These are phyloP conservation scores for Hypomecis atomaria DNA, from an alignment of 2,888 invertebrate species.

Conservation along the genomic window DNA sequence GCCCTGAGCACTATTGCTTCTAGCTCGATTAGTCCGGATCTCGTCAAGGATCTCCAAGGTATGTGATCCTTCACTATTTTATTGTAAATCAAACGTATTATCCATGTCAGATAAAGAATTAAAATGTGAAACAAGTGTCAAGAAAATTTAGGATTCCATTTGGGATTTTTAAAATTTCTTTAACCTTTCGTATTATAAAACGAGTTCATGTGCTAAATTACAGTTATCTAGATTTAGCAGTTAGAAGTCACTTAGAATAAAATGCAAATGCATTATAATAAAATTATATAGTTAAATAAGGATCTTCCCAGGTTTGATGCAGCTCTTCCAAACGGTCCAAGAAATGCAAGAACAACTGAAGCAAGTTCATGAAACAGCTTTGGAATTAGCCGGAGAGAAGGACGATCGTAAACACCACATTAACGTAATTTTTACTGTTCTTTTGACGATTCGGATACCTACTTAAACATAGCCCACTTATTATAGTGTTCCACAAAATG, in stretches of 20 bases:
- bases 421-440: slow-evolving; percentile 67
- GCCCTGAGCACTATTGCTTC: slow-evolving; percentile 43
- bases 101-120: too few species aligned
- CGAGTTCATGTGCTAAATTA: too few species aligned
- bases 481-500: too few species aligned
- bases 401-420: slow-evolving; percentile 81
- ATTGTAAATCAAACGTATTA: background rate
- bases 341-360: slow-evolving; percentile 71
- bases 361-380: slow-evolving; percentile 70
- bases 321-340: slow-evolving; percentile 72
- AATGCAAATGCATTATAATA: too few species aligned
- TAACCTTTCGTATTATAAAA: too few species aligned
- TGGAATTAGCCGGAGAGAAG: slow-evolving; percentile 82
- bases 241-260: too few species aligned
- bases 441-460: background rate
- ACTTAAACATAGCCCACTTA: background rate
- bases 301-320: slow-evolving; percentile 61
- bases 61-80: background rate
- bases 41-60: slow-evolving; percentile 73
- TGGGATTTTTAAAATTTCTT: too few species aligned
- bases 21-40: slow-evolving; percentile 63
- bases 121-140: too few species aligned
- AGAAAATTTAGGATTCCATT: too few species aligned
- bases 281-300: background rate
- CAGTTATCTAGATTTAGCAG: too few species aligned